Evolutionary conservation across 2,113 vertebrate genomes (phyloP).

Genomic region (Spizaetus ornatus): DNA sequence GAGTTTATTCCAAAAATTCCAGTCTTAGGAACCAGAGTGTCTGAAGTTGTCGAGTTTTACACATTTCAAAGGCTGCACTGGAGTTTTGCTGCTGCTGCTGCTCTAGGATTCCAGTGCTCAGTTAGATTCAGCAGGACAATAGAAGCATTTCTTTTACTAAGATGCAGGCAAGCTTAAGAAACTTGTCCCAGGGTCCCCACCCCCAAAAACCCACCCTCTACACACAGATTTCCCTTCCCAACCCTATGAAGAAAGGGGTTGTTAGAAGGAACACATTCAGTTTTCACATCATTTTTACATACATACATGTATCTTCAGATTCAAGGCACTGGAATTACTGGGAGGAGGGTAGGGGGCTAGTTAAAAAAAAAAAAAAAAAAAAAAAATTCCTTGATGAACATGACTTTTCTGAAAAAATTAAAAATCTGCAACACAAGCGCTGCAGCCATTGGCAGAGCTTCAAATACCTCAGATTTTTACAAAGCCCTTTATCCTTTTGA

Average conservation of each 20-base stretch:
- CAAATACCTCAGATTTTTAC: constrained; percentile 62
- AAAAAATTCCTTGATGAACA: constrained; percentile 22
- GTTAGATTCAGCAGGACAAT: constrained; percentile 39
- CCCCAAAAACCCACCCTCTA: not conserved
- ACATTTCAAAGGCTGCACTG: not conserved
- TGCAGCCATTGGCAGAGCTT: constrained; percentile 44
- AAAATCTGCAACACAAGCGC: constrained; percentile 53
- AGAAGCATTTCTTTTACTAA: constrained; percentile 19
- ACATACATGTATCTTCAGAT: not conserved
- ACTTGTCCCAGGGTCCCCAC: not conserved
- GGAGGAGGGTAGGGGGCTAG: not conserved
- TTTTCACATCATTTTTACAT: not conserved
- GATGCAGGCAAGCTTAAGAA: constrained; percentile 3
- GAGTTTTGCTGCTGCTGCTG: not conserved
- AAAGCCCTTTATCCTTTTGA: constrained; percentile 66
- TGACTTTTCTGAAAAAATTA: constrained; percentile 17
- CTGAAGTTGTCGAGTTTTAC: not conserved
- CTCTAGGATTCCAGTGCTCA: not conserved
- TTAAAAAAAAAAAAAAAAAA: not conserved
- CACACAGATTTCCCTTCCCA: not conserved
- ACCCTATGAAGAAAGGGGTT: not conserved
- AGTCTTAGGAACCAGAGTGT: not conserved
- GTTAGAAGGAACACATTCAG: not conserved
- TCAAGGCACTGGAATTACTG: not conserved
- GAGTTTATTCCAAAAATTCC: not conserved